Evolutionary conservation across 2,888 invertebrate genomes (phyloP).

Genomic region (Eupithecia subfuscata): DNA sequence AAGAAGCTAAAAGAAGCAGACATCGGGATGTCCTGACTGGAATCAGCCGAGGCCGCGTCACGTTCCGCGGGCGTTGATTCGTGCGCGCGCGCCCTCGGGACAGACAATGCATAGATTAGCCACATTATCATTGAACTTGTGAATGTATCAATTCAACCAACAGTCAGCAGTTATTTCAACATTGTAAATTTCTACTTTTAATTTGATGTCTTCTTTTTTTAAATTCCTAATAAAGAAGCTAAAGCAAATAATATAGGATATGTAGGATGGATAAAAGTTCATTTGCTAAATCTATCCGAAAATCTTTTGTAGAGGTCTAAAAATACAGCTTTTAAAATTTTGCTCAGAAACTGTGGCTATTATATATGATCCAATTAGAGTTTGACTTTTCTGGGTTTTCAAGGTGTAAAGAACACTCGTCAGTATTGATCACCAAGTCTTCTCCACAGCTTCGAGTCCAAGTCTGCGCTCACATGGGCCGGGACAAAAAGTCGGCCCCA

Average conservation of each 20-base stretch:
- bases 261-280: neutral
- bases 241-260: no score
- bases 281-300: neutral
- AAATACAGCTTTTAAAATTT: neutral
- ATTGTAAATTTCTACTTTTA: neutral
- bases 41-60: constrained; percentile 40
- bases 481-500: constrained; percentile 44
- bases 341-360: neutral
- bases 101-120: constrained; percentile 14
- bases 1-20: constrained; percentile 13
- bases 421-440: neutral
- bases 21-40: constrained; percentile 40
- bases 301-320: neutral
- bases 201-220: neutral
- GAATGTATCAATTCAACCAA: neutral
- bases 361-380: neutral
- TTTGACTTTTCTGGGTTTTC: no score
- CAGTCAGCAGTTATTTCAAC: neutral
- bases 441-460: constrained; percentile 12
- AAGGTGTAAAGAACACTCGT: neutral
- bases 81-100: constrained; percentile 52
- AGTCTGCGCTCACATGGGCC: constrained; percentile 21
- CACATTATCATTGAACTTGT: neutral
- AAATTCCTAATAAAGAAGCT: neutral
- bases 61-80: constrained; percentile 50